These are phyloP conservation scores for Diplosoma virens DNA, from an alignment of 23 tunicate genomes.

Conservation along the genomic window DNA sequence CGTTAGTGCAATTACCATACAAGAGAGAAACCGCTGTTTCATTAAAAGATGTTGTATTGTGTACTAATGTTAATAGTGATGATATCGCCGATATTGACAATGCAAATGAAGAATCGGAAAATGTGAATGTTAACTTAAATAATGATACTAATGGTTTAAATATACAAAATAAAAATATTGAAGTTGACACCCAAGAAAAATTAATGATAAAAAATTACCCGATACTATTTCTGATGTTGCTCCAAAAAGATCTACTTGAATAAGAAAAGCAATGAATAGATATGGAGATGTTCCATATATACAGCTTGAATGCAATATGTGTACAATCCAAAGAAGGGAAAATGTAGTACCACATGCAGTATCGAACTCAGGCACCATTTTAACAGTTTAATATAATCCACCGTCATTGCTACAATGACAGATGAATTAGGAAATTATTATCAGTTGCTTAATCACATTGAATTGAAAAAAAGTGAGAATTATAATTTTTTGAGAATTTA, in stretches of 20 bases:
- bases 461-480: too few species aligned
- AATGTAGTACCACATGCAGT: too few species aligned
- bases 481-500: too few species aligned
- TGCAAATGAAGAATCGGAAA: neutral
- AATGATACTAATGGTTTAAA: neutral
- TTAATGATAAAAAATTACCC: neutral
- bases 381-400: too few species aligned
- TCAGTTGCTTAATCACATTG: too few species aligned
- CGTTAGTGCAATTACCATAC: neutral
- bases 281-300: conserved; percentile 31
- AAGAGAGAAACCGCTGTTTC: conserved; percentile 29
- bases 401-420: too few species aligned
- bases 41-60: conserved; percentile 9
- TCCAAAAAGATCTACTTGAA: neutral
- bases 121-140: neutral
- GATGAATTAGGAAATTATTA: too few species aligned
- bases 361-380: too few species aligned
- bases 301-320: too few species aligned
- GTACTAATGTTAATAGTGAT: neutral
- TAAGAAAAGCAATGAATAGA: conserved; percentile 16
- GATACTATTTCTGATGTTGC: neutral
- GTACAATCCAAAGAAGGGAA: too few species aligned
- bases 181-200: neutral
- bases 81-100: neutral
- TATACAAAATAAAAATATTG: neutral